Base-by-base conservation (phyloP, 2,113 vertebrate species). In the Steatornis caripensis region DNA sequence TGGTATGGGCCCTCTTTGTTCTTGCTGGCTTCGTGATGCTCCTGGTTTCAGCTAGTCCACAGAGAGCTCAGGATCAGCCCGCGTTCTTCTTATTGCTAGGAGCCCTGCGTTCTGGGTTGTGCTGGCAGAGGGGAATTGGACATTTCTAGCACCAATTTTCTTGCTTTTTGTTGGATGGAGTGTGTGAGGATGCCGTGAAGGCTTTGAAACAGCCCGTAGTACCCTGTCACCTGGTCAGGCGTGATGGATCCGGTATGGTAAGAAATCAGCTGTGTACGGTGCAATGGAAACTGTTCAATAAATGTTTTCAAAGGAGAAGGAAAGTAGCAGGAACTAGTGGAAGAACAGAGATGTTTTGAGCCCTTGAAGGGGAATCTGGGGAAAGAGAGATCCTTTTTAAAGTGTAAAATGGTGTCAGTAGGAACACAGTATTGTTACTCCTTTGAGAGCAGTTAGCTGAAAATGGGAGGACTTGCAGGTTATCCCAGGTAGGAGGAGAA, bases 321-420 rank as follows among this genome's bases (percentile, higher is more conserved):
- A 36, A 94, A 75, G 37, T 46, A 80, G 51, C 43, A 74, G 68
- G 83, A 84, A n/a, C 43, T 2, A 23, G 58, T 10, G 92, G 90
- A 89, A 96, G 69, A 92, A 93, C n/a, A n/a, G 93, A 76, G 80
- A 55, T 68, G 60, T 71, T 96, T 81, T 60, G 71, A 68, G 29
- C 54, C 24, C 76, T 84, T 92, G 90, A 90, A 92, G 83, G 64
- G 82, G 39, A 83, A 88, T 61, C 36, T 48, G 41, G 27, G 74
- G 85, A 66, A 69, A 83, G 62, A 71, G 54, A 78, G 41, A 84
- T 89, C 62, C 68, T 90, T 79, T 91, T 43, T 27, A 51, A 93
- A 60, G 85, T 55, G 72, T 60, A 45, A 92, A 96, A 89, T 39
- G 46, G 41, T 90, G 88, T 55, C 72, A 48, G 83, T 62, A 43